Base-by-base conservation (phyloP, 2,888 invertebrate genomes). In the Xylota segnis region DNA sequence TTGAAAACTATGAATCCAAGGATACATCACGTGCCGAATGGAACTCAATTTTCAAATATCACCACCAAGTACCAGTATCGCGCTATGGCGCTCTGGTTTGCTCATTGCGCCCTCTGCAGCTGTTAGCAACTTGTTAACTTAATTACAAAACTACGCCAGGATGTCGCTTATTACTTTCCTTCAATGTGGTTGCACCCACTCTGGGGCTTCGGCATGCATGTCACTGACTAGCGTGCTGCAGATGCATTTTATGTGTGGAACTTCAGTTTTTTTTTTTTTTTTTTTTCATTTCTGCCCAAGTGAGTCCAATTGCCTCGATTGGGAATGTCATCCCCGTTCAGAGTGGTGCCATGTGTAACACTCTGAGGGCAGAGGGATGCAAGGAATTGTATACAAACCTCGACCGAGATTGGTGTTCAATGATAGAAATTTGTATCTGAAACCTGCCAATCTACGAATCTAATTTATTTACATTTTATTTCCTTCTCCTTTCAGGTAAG, bases 101-200 rank as follows among this genome's bases (percentile, higher is more conserved):
- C 27, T 29, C n/a, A 75, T 32, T 18, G 27, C 56, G 37, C 56
- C n/a, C 74, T 29, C 16, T 79, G 61, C 76, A 47, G 50, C 82
- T 76, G 72, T 77, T 86, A 72, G 82, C 76, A 72, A 74, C 61
- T 86, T 86, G 86, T 86, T 77, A 86, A 82, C 82, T 86, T 77
- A 82, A 82, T 86, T 86, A 68, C 76, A 76, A 76, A 66, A 66
- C 82, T 82, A 72, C 66, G 68, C 56, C 86, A 82, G 77, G 77
- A 82, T 86, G 82, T 86, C 76, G 86, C 77, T 82, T 82, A 86
- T 77, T 86, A 81, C 76, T 72, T 82, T 56, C 47, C 76, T 72
- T 68, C 29, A 58, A 56, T 68, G 54, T 63, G 61, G 77, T 66
- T 56, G 66, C 61, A 59, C 74, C 65, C 58, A 45, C 70, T 45